Base-by-base conservation (phyloP, 2,113 vertebrate species). In the Catagonus wagneri region DNA sequence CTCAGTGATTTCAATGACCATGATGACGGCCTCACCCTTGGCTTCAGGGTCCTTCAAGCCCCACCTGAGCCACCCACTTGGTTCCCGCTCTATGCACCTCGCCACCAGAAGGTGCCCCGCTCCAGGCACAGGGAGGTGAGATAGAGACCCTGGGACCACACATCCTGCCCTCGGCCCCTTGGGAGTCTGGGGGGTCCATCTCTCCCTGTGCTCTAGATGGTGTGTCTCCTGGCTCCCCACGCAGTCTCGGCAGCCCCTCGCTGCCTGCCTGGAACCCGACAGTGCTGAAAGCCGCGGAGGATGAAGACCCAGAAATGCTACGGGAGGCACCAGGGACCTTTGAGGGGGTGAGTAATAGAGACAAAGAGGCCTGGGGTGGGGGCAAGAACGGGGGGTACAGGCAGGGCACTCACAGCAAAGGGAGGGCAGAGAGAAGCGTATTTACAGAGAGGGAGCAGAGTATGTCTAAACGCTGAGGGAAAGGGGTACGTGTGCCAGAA, bases 291-390 rank as follows among this genome's bases (percentile, higher is more conserved):
- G 52, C 78, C 27, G 36, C 0, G 0, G 72, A n/a, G 17, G 72
- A 14, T 3, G 4, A n/a, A 0, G 7, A 72, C 89, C 85, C 52
- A 36, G 66, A 65, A 1, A 0, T 8, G 0, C 63, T 58, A 20
- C 79, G 97, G 96, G 96, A 98, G 93, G 85, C 17, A 68, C 93
- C 72, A n/a, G 65, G 72, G 94, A 0, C 7, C 36, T 79, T 27
- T 17, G 72, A 56, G 94, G 95, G 95, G 81, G 87, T 74, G 63
- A 90, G 60, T 20, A 50, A 32, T 3, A 15, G 14, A 71, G 34
- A 17, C n/a, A 3, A 16, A 16, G 52, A 22, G 36, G 61, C 20
- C 39, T 20, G 36, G 72, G 72, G n/a, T n/a, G 65, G 66, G 29
- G 3, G 16, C 5, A 4, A 4, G 34, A 66, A 52, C 4, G 44